Evolutionary conservation across 2,888 invertebrate genomes (phyloP).

Genomic region (Chromoteleia sp.): DNA sequence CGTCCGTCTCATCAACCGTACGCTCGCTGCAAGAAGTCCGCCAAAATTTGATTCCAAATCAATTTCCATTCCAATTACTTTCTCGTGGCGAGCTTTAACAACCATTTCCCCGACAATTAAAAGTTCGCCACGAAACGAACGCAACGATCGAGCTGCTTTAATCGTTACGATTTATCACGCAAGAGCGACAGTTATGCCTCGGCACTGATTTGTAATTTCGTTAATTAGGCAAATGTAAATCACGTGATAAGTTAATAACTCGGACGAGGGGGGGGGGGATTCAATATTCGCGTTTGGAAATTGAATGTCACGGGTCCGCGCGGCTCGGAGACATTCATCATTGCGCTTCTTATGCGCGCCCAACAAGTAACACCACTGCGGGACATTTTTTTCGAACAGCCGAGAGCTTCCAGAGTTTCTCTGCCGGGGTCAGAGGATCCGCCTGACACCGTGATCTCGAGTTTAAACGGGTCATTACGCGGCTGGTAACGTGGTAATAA

Average conservation of each 20-base stretch:
- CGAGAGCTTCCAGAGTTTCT: conserved; percentile 72
- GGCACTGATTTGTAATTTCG: conserved; percentile 32
- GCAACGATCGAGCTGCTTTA: conserved; percentile 22
- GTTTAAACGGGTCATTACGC: conserved; percentile 75
- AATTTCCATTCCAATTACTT: conserved; percentile 36
- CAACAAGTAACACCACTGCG: conserved; percentile 59
- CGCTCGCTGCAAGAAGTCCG: not conserved
- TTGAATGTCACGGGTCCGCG: conserved; percentile 49
- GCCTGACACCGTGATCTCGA: conserved; percentile 73
- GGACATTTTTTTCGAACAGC: conserved; percentile 65
- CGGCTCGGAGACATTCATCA: conserved; percentile 48
- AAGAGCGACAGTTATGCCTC: no score
- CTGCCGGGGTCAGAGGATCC: conserved; percentile 68
- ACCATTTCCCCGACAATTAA: conserved; percentile 32
- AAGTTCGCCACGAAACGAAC: conserved; percentile 1
- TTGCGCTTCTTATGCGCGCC: conserved; percentile 32
- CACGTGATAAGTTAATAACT: conserved; percentile 46
- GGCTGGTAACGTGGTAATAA: conserved; percentile 77
- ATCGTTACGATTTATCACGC: not conserved
- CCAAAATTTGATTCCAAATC: conserved; percentile 17
- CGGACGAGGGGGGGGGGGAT: conserved; percentile 16
- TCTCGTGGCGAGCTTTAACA: conserved; percentile 17
- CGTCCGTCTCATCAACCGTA: not conserved
- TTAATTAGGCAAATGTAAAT: conserved; percentile 46
- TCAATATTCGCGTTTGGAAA: conserved; percentile 46